Base-by-base conservation (phyloP, 2,113 vertebrate genomes). In the Triplophysa tibetana region DNA sequence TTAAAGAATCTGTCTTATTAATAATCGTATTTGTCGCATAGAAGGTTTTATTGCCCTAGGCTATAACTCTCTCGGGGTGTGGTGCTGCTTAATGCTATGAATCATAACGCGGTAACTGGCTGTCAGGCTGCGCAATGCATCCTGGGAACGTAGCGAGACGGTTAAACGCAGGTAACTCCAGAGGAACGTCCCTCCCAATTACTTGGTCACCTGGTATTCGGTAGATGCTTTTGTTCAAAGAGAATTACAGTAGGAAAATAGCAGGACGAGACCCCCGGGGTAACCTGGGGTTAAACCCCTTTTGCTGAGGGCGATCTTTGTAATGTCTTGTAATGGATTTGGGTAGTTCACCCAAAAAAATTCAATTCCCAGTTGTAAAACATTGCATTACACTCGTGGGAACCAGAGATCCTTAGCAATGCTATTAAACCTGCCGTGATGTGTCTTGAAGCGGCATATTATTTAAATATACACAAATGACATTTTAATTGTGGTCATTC, bases 161-260 rank as follows among this genome's bases (percentile, higher is more conserved):
- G 26, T 64, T 64, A 64, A 64, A 3, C 13, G 2, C 48, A 52
- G 54, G 17, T n/a, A 21, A 17, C 64, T 66, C 17, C 2, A 67
- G 38, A 21, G 41, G 23, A 4, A 45, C 41, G 45, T 67, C 41
- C 11, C 1, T 41, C n/a, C 33, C 63, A 11, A 23, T 45, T 45
- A 67, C n/a, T 56, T 67, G 41, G 41, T 45, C 41, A 67, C n/a
- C 41, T 67, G 38, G 38, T 45, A 45, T 45, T 67, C 41, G 41
- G n/a, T 38, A 45, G 19, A 45, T 67, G 65, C 41, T 67, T 45
- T 67, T 23, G 21, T 67, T 45, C 12, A 67, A 67, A 67, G 65
- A 0, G 41, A 67, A 45, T 45, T 45, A 67, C 4, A 45, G 41
- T 45, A 45, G 2, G 21, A 11, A 23, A 67, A 67, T 45, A 21